Conservation (phyloP, 2,888 invertebrate genomes). For the Rotaria socialis region DNA sequence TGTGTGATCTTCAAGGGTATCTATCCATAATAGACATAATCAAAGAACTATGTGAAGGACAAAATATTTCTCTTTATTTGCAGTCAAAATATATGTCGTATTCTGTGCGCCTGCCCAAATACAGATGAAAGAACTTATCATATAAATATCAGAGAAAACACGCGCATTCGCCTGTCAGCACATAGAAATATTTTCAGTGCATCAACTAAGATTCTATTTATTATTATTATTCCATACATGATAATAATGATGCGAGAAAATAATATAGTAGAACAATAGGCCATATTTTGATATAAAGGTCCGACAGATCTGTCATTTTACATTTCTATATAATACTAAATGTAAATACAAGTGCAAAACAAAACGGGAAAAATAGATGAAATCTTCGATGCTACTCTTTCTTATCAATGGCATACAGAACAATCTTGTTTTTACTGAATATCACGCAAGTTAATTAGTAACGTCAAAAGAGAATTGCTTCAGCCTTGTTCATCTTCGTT, state of each 20-base stretch:
- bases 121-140: not conserved
- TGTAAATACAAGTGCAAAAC: not conserved
- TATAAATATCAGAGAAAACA: not conserved
- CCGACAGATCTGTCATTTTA: not conserved
- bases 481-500: not conserved
- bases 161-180: not conserved
- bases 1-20: not conserved
- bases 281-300: not conserved
- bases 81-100: not conserved
- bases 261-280: not conserved
- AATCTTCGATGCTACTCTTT: not conserved
- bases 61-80: not conserved
- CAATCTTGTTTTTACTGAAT: not conserved
- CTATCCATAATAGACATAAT: not conserved
- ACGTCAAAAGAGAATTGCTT: not conserved
- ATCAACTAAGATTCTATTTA: not conserved
- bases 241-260: not conserved
- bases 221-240: not conserved
- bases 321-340: not conserved
- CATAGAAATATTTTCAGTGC: not conserved
- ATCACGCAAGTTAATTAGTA: too few species aligned
- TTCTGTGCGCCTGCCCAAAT: not conserved
- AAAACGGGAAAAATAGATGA: not conserved
- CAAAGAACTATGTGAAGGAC: conserved; percentile 10
- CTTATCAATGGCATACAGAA: not conserved